Evolutionary conservation across 2,113 vertebrate species (phyloP), one percentile per base, ranked within the genome.

Genomic region (Oostethus manadensis): DNA sequence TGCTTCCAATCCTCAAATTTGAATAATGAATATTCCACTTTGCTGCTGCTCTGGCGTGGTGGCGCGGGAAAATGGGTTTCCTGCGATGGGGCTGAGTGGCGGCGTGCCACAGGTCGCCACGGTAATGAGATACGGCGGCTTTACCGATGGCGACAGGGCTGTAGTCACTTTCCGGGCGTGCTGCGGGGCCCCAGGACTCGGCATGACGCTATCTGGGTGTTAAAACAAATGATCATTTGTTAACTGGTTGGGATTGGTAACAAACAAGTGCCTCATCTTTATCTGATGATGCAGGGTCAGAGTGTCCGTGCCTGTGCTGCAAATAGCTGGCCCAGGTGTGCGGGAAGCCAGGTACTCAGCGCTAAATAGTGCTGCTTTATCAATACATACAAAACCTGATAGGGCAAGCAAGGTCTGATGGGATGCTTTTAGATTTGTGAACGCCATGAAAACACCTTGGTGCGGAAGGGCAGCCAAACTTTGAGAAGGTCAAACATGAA

Each of bases 21-120:
- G 86, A 89, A 88, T 87, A 85, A 88, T 87, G 85, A 88, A 87
- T 86, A 88, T 84, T 83, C 76, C 68, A 50, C 79, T 78, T 59
- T 1, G 40, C 70, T 60, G 77, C 58, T 33, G 76, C 78, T 74
- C 70, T 48, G 1, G 55, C 26, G 18, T 67, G 73, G 69, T 26
- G 29, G 70, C 42, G 3, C 8, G 22, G 74, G 44, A 56, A 86
- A 84, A 87, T 88, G 79, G 83, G 74, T 86, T 88, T 88, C 84
- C 81, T 86, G 74, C 68, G 74, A 83, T 82, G 72, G 74, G 76
- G 71, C 56, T 56, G 70, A 84, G 74, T 64, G 79, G 75, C 76
- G 71, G 71, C 62, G 78, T 70, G 74, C 77, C 71, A 22, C 69
- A 73, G 82, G 85, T 84, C 83, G 64, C 73, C 53, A 45, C 45